phyloP scores from a whole-genome alignment of 2,888 invertebrate genomes.

The Tiliacea citrago region DNA sequence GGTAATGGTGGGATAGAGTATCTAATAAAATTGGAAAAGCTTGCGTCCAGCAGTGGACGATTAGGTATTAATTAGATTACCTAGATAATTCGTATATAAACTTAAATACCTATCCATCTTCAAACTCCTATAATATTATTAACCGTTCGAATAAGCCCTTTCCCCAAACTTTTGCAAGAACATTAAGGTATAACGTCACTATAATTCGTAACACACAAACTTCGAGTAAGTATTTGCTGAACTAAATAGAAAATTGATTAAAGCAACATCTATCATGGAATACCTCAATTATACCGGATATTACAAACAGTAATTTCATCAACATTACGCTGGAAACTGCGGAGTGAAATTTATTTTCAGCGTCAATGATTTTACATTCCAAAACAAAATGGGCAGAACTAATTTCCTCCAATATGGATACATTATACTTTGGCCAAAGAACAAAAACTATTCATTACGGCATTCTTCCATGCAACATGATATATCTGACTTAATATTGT shows the following conservation, averaged over 20 bases:
- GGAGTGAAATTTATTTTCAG: constrained; percentile 8
- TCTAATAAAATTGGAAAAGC: too few species aligned
- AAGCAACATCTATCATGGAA: constrained; percentile 38
- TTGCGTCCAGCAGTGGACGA: too few species aligned
- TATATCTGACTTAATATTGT: constrained; percentile 61
- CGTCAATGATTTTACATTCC: constrained; percentile 44
- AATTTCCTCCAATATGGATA: constrained; percentile 35
- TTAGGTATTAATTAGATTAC: background rate
- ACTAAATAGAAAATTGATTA: constrained; percentile 49
- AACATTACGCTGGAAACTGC: constrained; percentile 9
- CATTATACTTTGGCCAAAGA: constrained; percentile 46
- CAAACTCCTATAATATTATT: background rate
- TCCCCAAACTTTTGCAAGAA: constrained; percentile 19
- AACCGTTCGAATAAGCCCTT: background rate
- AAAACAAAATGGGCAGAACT: constrained; percentile 32
- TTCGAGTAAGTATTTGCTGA: constrained; percentile 3
- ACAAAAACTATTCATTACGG: constrained; percentile 51
- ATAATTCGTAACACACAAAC: constrained; percentile 20
- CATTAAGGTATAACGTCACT: constrained; percentile 14
- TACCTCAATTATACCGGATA: constrained; percentile 33
- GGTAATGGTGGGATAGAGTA: background rate
- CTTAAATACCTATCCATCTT: too few species aligned
- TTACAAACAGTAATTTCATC: constrained; percentile 21
- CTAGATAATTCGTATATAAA: too few species aligned
- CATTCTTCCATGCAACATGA: constrained; percentile 58